Evolutionary conservation across 2,888 invertebrate species (phyloP), one percentile per base, ranked within the genome.

Genomic region (Acleris cristana): DNA sequence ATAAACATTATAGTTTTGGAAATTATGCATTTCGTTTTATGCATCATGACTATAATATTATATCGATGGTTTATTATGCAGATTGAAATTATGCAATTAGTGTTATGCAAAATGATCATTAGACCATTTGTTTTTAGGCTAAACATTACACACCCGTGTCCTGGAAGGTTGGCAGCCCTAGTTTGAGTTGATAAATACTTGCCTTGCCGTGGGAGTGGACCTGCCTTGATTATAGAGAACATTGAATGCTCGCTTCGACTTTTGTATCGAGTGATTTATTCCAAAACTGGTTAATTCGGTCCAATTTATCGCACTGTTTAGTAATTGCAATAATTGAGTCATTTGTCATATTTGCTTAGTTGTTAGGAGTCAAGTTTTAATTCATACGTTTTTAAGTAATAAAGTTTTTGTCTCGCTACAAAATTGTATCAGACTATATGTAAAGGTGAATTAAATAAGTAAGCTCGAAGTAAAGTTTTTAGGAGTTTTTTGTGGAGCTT

Each of bases 101-200:
- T n/a, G n/a, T n/a, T n/a, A n/a, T n/a, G n/a, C n/a, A n/a, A n/a
- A n/a, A n/a, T n/a, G n/a, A n/a, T n/a, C n/a, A n/a, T n/a, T n/a
- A n/a, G n/a, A n/a, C n/a, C n/a, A n/a, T n/a, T n/a, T n/a, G n/a
- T n/a, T n/a, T n/a, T n/a, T n/a, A n/a, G n/a, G n/a, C n/a, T n/a
- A n/a, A n/a, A n/a, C n/a, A n/a, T n/a, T n/a, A n/a, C n/a, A n/a
- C n/a, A n/a, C n/a, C n/a, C n/a, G n/a, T n/a, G 14, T 1, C 14
- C 14, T 40, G 40, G 40, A 12, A 40, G 3, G 14, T 40, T 40
- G 40, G 40, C 40, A 40, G 40, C 40, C 40, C 40, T 40, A 40
- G 40, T 40, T 40, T 40, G 40, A 40, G 40, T 81, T 82, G 79
- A 84, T 86, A 84, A 84, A 83, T 85, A 81, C 78, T 77, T 73